A percentile compares a stretch with the other conserved stretches of the same genome.
Conservation (phyloP, 1,140 invertebrate genomes). For the Pantala flavescens region DNA sequence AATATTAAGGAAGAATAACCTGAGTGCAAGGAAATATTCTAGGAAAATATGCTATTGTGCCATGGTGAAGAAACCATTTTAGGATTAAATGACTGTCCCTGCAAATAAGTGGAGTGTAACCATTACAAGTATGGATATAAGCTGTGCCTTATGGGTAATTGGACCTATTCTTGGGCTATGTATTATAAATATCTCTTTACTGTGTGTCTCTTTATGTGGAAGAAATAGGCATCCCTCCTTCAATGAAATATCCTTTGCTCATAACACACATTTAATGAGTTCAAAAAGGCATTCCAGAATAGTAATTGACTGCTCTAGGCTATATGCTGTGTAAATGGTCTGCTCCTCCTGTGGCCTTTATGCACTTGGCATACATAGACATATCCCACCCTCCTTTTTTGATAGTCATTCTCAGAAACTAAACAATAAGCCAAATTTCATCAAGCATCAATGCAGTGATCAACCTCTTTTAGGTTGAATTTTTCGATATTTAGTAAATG, state of each 20-base stretch:
- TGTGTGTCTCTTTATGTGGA: background rate
- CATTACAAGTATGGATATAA: background rate
- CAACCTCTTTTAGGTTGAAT: background rate
- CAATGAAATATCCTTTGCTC: background rate
- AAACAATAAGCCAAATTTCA: background rate
- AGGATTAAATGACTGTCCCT: conserved; percentile 1
- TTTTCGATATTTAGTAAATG: background rate
- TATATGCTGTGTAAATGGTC: background rate
- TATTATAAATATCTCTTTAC: background rate
- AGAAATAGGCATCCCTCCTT: background rate
- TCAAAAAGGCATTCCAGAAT: background rate
- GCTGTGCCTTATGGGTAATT: conserved; percentile 8
- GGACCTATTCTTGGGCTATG: background rate
- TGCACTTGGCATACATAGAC: background rate
- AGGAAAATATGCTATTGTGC: background rate
- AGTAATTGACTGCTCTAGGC: background rate
- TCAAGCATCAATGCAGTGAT: background rate
- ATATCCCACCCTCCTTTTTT: conserved; percentile 9
- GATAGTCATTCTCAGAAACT: background rate
- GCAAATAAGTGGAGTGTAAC: background rate
- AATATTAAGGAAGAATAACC: background rate
- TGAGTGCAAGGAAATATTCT: conserved; percentile 2
- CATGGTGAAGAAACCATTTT: conserved; percentile 6
- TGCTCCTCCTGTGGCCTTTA: background rate
- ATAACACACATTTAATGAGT: background rate